Conservation (phyloP, 2,113 vertebrate genomes). For the Gasterosteus nipponicus region DNA sequence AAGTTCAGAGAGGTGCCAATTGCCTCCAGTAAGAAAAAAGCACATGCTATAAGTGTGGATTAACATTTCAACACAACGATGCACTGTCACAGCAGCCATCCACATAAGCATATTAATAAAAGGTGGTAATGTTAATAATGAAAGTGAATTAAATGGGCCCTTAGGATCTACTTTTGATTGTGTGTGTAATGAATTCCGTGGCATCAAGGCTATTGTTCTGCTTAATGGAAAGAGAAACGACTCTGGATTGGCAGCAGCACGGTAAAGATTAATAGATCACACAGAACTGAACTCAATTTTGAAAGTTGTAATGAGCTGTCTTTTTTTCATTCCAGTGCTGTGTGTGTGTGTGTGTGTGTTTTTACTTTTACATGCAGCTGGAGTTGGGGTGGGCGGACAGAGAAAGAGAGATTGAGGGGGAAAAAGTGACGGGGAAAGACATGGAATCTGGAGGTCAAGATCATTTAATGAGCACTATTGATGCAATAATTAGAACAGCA, state of each 20-base stretch:
- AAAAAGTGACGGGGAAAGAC: slow-evolving; percentile 37
- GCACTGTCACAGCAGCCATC: slow-evolving; percentile 38
- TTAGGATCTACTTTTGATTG: slow-evolving; percentile 73
- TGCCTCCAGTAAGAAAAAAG: slow-evolving; percentile 25
- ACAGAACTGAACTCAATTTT: slow-evolving; percentile 73
- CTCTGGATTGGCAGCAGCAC: slow-evolving; percentile 44
- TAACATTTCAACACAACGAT: slow-evolving; percentile 51
- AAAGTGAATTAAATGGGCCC: slow-evolving; percentile 73
- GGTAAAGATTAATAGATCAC: slow-evolving; percentile 78
- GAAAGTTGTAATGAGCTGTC: slow-evolving; percentile 78
- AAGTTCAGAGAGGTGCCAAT: not conserved
- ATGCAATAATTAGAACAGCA: slow-evolving; percentile 53
- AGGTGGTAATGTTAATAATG: slow-evolving; percentile 77
- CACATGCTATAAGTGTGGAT: slow-evolving; percentile 40
- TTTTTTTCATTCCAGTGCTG: slow-evolving; percentile 46
- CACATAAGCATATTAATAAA: slow-evolving; percentile 72
- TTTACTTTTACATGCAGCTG: slow-evolving; percentile 33
- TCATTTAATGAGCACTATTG: slow-evolving; percentile 61
- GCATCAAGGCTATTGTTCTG: slow-evolving; percentile 69
- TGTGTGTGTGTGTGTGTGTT: slow-evolving; percentile 36
- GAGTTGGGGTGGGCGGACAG: slow-evolving; percentile 15
- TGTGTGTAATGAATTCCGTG: slow-evolving; percentile 72
- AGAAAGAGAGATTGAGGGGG: slow-evolving; percentile 15
- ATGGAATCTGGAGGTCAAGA: slow-evolving; percentile 60
- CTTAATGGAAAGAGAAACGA: slow-evolving; percentile 74